Percentiles rank a stretch among this genome's conserved stretches.
Evolutionary conservation across 2,797 vertebrate genomes (phyloP).

Genomic region (Diplodus puntazzo): DNA sequence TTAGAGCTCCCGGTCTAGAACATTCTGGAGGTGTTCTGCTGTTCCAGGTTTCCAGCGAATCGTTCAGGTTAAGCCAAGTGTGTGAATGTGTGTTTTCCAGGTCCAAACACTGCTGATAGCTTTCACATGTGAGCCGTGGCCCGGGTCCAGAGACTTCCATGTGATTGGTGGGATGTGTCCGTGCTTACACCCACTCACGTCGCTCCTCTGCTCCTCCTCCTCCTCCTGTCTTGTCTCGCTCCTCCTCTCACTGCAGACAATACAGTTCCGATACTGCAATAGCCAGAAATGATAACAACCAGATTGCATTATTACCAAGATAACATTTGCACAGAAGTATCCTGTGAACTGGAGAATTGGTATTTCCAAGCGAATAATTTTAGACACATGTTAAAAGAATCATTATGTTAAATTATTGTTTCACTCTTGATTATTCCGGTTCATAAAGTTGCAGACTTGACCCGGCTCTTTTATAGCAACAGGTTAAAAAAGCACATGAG

Average conservation of each 20-base stretch:
- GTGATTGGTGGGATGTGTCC: conserved; percentile 67
- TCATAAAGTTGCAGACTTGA: conserved; percentile 1
- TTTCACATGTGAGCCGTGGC: conserved; percentile 77
- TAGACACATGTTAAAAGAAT: neutral
- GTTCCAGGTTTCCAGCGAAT: conserved; percentile 60
- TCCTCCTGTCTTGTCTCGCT: conserved; percentile 18
- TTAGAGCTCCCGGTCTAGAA: conserved; percentile 37
- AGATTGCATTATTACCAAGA: neutral
- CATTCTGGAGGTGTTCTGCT: conserved; percentile 47
- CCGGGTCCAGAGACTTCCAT: conserved; percentile 58
- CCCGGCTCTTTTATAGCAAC: conserved; percentile 4
- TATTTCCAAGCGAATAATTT: neutral
- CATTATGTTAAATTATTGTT: neutral
- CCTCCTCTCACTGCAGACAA: neutral
- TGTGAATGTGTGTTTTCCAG: conserved; percentile 39
- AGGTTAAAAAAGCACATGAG: conserved; percentile 20
- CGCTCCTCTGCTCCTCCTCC: conserved; percentile 22
- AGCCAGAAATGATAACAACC: neutral
- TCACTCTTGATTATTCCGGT: conserved; percentile 3
- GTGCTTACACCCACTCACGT: conserved; percentile 52
- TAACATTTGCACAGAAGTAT: neutral
- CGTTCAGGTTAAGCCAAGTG: conserved; percentile 48
- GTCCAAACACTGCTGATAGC: conserved; percentile 67
- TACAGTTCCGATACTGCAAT: conserved; percentile 7
- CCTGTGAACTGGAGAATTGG: too few relatives aligned